Conservation (phyloP, 1,140 invertebrate genomes). For the Platyura marginata region DNA sequence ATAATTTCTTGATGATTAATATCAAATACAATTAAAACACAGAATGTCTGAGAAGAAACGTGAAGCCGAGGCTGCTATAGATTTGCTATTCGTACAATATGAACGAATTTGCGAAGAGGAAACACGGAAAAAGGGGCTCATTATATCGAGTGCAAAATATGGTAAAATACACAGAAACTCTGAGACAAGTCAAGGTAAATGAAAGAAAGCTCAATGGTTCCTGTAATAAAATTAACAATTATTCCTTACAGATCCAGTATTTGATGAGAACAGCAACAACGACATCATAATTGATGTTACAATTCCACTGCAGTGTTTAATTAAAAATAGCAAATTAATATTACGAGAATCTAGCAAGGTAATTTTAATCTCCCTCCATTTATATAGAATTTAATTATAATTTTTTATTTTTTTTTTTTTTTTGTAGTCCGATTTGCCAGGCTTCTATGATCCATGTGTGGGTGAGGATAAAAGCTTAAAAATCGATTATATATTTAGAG, state of each 20-base stretch:
- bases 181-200: slow-evolving; percentile 5
- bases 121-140: slow-evolving; percentile 55
- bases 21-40: slow-evolving; percentile 1
- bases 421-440: slow-evolving; percentile 73
- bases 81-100: slow-evolving; percentile 75
- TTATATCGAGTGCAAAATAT: slow-evolving; percentile 76
- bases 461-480: slow-evolving; percentile 81
- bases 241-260: no score
- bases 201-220: no score
- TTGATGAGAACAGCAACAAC: slow-evolving; percentile 14
- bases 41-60: slow-evolving; percentile 58
- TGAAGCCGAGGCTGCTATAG: slow-evolving; percentile 68
- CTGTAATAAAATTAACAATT: no score
- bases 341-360: slow-evolving; percentile 79
- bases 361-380: no score
- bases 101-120: slow-evolving; percentile 57
- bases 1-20: slow-evolving; percentile 2
- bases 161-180: slow-evolving; percentile 38
- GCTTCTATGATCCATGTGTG: slow-evolving; percentile 92
- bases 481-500: slow-evolving; percentile 72
- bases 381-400: background rate
- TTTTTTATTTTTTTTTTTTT: background rate
- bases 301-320: slow-evolving; percentile 80
- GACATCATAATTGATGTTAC: slow-evolving; percentile 69
- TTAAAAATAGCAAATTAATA: slow-evolving; percentile 75